Evolutionary conservation across 2,888 invertebrate species (phyloP).

Genomic region (Dolichomitus sp.): DNA sequence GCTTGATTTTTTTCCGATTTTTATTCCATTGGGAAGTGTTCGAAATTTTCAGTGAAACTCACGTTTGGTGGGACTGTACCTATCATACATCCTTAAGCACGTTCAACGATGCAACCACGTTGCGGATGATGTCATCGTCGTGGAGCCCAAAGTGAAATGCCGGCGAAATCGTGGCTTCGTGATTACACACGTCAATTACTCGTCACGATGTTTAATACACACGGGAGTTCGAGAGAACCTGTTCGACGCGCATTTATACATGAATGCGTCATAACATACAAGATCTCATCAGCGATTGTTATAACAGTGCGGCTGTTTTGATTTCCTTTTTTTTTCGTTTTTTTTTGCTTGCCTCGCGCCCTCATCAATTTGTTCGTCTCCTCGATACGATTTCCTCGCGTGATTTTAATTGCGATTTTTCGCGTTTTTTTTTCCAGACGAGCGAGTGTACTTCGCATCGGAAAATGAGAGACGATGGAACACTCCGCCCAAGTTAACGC

Average conservation of each 20-base stretch:
- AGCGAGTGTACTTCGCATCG: slow-evolving; percentile 70
- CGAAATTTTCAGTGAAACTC: too few species aligned
- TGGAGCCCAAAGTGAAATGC: slow-evolving; percentile 27
- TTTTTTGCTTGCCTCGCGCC: not conserved
- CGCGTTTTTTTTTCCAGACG: slow-evolving; percentile 70
- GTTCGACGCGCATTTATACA: slow-evolving; percentile 19
- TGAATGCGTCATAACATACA: slow-evolving; percentile 26
- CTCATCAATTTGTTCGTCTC: slow-evolving; percentile 20
- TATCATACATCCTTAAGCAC: not conserved
- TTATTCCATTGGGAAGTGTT: too few species aligned
- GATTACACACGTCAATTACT: slow-evolving; percentile 39
- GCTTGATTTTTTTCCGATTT: too few species aligned
- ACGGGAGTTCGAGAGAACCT: slow-evolving; percentile 39
- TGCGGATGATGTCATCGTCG: slow-evolving; percentile 31
- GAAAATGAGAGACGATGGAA: slow-evolving; percentile 77
- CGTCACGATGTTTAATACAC: slow-evolving; percentile 22
- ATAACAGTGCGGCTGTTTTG: slow-evolving; percentile 44
- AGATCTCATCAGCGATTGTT: slow-evolving; percentile 39
- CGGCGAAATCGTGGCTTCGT: slow-evolving; percentile 36
- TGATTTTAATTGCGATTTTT: slow-evolving; percentile 50
- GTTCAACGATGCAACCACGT: not conserved
- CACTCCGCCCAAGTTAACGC: slow-evolving; percentile 76
- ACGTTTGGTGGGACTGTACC: too few species aligned
- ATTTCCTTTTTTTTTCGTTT: slow-evolving; percentile 11
- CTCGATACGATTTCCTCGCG: slow-evolving; percentile 30